Evolutionary conservation across 2,113 vertebrate genomes (phyloP).

Genomic region (Ceratotherium simum): DNA sequence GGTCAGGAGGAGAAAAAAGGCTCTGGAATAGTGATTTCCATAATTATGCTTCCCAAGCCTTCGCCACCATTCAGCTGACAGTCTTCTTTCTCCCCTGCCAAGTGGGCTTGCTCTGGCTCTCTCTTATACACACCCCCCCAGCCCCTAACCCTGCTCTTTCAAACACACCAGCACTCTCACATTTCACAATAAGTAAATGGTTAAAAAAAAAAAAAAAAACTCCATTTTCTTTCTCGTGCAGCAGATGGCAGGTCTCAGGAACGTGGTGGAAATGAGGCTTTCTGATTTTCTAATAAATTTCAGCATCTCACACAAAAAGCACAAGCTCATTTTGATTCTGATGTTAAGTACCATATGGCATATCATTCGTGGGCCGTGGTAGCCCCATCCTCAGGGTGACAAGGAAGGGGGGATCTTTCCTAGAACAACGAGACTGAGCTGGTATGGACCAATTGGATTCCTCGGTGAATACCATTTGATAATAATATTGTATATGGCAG

Average conservation of each 20-base stretch:
- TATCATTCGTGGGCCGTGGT: constrained; percentile 16
- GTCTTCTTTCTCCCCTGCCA: constrained; percentile 72
- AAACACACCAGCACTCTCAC: constrained; percentile 53
- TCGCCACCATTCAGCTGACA: constrained; percentile 71
- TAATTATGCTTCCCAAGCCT: constrained; percentile 68
- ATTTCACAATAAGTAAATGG: constrained; percentile 78
- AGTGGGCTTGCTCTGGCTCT: constrained; percentile 60
- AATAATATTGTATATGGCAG: constrained; percentile 71
- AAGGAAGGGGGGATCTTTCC: constrained; percentile 1
- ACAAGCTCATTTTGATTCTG: constrained; percentile 78
- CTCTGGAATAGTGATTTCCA: constrained; percentile 70
- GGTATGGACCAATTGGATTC: neutral
- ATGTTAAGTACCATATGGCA: constrained; percentile 78
- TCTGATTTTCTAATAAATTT: constrained; percentile 83
- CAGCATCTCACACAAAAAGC: constrained; percentile 76
- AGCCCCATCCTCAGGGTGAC: constrained; percentile 37
- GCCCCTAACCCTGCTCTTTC: constrained; percentile 3
- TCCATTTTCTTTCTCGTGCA: constrained; percentile 72
- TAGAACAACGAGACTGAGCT: neutral
- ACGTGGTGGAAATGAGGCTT: constrained; percentile 81
- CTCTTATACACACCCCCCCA: neutral
- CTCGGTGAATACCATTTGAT: constrained; percentile 62
- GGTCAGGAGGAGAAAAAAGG: constrained; percentile 38
- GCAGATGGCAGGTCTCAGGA: constrained; percentile 82
- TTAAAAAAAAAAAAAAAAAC: constrained; percentile 18